Evolutionary conservation across 2,797 vertebrate species (phyloP).

Genomic region (Spinus olivaceus): DNA sequence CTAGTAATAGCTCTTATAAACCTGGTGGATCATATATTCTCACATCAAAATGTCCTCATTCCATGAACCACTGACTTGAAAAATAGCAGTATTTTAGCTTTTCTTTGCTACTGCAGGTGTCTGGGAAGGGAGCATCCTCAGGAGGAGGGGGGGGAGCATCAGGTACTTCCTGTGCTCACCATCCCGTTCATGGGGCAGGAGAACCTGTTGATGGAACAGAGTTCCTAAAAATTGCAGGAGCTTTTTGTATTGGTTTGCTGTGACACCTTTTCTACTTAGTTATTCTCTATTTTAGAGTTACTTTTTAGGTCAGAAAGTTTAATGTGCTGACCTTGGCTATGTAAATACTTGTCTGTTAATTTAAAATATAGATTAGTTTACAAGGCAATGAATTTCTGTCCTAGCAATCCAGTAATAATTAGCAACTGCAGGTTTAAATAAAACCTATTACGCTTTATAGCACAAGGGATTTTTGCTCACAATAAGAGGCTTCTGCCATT

Average conservation of each 20-base stretch:
- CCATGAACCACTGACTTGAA: background rate
- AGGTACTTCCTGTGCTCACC: accelerated
- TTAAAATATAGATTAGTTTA: conserved; percentile 2
- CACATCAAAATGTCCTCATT: background rate
- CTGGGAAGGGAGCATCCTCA: background rate
- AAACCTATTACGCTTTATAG: background rate
- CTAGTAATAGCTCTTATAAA: background rate
- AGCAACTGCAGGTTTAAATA: background rate
- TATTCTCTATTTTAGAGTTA: background rate
- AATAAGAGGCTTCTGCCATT: background rate
- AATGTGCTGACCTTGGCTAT: background rate
- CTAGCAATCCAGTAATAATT: background rate
- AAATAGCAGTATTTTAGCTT: background rate
- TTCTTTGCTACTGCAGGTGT: background rate
- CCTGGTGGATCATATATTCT: background rate
- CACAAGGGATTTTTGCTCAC: background rate
- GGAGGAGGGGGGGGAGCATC: background rate
- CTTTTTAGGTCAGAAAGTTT: background rate
- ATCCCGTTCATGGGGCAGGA: accelerated
- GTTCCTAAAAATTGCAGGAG: background rate
- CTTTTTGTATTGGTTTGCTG: background rate
- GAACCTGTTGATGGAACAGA: background rate
- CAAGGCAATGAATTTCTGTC: background rate
- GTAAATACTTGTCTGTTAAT: background rate
- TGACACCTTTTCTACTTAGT: background rate